These are phyloP conservation scores for Drosophila pegasa DNA, from an alignment of 2,888 invertebrate genomes.

Conservation along the genomic window DNA sequence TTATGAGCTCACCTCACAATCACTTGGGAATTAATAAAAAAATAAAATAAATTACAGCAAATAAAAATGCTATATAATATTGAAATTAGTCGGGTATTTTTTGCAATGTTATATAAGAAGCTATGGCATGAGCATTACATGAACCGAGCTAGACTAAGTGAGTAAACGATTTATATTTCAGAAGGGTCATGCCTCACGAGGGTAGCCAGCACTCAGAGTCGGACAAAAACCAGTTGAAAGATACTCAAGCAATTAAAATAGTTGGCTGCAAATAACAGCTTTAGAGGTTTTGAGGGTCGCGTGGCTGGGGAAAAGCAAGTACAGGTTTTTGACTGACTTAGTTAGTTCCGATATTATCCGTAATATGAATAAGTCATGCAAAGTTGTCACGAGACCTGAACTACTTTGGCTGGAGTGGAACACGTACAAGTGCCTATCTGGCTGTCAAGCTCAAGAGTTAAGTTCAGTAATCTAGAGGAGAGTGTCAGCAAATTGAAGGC, in stretches of 20 bases:
- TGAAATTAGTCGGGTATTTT: constrained; percentile 7
- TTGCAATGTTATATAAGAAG: constrained; percentile 1
- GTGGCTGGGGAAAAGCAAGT: constrained; percentile 20
- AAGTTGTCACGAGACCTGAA: constrained; percentile 60
- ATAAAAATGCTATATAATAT: too few relatives aligned
- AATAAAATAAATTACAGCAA: neutral
- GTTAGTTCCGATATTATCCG: neutral
- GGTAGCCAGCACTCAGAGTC: neutral
- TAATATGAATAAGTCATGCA: constrained; percentile 1
- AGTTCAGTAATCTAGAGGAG: constrained; percentile 47
- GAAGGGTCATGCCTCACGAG: constrained; percentile 1
- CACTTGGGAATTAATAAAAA: neutral
- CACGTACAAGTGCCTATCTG: constrained; percentile 14
- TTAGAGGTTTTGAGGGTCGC: constrained; percentile 20
- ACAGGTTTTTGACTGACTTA: constrained; percentile 9
- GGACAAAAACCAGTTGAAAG: constrained; percentile 17
- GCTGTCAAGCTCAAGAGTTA: constrained; percentile 32
- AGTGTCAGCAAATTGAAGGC: constrained; percentile 43
- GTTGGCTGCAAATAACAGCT: constrained; percentile 8
- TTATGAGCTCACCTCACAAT: neutral
- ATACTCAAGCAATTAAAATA: constrained; percentile 24
- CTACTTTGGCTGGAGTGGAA: constrained; percentile 43
- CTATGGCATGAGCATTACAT: neutral
- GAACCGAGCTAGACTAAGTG: neutral
- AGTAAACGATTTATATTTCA: neutral